Evolutionary conservation across 2,113 vertebrate species (phyloP).

Genomic region (Garra rufa): DNA sequence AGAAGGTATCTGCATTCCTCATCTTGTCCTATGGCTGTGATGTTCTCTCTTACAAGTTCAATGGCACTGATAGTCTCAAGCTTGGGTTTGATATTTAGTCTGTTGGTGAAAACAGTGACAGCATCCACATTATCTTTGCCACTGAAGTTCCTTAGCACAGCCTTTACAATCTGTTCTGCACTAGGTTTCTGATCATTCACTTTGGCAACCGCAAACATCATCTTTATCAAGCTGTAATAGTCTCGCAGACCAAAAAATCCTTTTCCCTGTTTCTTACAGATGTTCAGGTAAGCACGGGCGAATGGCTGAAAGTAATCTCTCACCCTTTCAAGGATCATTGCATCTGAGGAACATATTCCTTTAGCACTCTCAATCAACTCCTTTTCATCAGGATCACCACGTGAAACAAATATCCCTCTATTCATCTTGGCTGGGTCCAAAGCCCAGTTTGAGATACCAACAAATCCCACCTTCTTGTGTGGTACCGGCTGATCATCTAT

Average conservation of each 20-base stretch:
- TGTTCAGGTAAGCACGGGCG: conserved; percentile 82
- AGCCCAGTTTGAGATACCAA: conserved; percentile 98
- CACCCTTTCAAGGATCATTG: conserved; percentile 78
- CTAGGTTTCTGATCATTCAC: conserved; percentile 71
- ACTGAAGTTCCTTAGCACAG: conserved; percentile 92
- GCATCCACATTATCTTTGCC: conserved; percentile 83
- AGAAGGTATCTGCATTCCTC: conserved; percentile 90
- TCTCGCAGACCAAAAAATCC: conserved; percentile 96
- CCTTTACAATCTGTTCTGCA: conserved; percentile 73
- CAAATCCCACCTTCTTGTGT: conserved; percentile 94
- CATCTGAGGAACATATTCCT: conserved; percentile 90
- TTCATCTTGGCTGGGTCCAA: conserved; percentile 99
- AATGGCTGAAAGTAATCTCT: conserved; percentile 82
- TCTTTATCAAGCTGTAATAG: conserved; percentile 97
- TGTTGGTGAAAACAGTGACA: conserved; percentile 80
- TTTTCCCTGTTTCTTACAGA: conserved; percentile 82
- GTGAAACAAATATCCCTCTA: conserved; percentile 93
- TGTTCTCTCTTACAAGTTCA: conserved; percentile 85
- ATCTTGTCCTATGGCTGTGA: conserved; percentile 74
- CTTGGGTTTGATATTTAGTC: conserved; percentile 56
- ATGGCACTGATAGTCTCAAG: conserved; percentile 76
- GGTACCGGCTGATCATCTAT: conserved; percentile 89
- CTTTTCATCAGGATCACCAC: conserved; percentile 82
- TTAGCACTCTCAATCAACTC: conserved; percentile 88
- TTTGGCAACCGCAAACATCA: conserved; percentile 86